Percentiles rank a stretch among this genome's conserved stretches.
Conservation (phyloP, 2,797 vertebrate species). For the Danio albolineatus region DNA sequence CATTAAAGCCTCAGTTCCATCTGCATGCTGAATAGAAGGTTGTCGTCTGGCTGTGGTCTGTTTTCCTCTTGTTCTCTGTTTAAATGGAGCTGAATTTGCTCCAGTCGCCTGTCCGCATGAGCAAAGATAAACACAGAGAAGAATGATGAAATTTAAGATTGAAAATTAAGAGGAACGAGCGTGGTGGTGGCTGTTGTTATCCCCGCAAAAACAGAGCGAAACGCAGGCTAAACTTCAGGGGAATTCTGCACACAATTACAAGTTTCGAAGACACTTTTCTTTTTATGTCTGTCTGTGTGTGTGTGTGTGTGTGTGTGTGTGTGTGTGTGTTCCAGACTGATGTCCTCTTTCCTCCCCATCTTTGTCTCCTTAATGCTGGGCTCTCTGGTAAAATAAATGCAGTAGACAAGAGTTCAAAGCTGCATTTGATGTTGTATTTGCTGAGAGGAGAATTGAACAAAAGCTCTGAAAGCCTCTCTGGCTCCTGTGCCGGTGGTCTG, state of each 20-base stretch:
- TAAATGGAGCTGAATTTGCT: conserved; percentile 53
- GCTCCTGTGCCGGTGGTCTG: conserved; percentile 1
- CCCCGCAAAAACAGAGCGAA: conserved; percentile 1
- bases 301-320: conserved; percentile 26
- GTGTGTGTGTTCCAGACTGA: conserved; percentile 13
- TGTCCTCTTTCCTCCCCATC: conserved; percentile 23
- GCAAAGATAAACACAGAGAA: conserved; percentile 43
- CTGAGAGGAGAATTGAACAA: conserved; percentile 36
- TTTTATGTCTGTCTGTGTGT: conserved; percentile 14
- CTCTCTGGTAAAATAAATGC: conserved; percentile 48
- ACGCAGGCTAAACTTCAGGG: conserved; percentile 12
- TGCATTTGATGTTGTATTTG: conserved; percentile 55
- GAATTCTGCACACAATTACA: conserved; percentile 18
- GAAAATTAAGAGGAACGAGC: conserved; percentile 3
- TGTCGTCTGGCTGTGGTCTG: neutral
- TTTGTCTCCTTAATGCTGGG: conserved; percentile 35
- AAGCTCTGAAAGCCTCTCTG: conserved; percentile 24
- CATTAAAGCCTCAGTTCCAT: conserved; percentile 10
- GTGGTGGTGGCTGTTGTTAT: neutral
- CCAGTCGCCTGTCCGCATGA: conserved; percentile 31
- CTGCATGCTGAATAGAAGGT: conserved; percentile 16
- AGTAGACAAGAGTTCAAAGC: conserved; percentile 53
- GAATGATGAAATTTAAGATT: conserved; percentile 39
- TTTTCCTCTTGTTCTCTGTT: conserved; percentile 32
- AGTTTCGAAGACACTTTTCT: conserved; percentile 17